A percentile compares a stretch with the other conserved stretches of the same genome.
These are phyloP conservation scores for Vireo altiloquus DNA, from an alignment of 2,113 vertebrate genomes.

Conservation along the genomic window DNA sequence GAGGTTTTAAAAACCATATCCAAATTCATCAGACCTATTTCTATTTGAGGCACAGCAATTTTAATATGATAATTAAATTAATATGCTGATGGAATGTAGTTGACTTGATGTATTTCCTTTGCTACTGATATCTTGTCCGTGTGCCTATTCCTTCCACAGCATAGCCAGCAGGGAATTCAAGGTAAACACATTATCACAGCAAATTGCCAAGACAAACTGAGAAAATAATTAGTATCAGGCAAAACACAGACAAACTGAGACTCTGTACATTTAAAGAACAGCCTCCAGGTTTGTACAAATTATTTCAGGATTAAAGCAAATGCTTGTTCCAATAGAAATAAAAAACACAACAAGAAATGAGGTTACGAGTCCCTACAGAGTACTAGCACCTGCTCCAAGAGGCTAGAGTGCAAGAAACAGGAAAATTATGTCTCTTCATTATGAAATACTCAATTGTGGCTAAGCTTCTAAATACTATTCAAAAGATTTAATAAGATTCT, in stretches of 20 bases:
- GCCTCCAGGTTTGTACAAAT: not conserved
- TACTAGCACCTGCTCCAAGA: slow-evolving; percentile 3
- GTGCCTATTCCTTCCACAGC: not conserved
- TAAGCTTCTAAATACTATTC: not conserved
- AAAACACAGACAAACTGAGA: not conserved
- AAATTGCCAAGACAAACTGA: slow-evolving; percentile 13
- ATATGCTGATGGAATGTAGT: not conserved
- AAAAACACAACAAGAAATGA: not conserved
- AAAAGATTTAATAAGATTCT: not conserved
- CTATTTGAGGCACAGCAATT: not conserved
- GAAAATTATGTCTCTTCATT: not conserved
- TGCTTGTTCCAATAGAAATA: slow-evolving; percentile 6
- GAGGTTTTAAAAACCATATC: not conserved
- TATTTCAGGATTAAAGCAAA: slow-evolving; percentile 22
- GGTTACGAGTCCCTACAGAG: not conserved
- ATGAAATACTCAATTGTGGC: not conserved
- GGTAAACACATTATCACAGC: not conserved
- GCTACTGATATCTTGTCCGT: not conserved
- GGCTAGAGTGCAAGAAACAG: not conserved
- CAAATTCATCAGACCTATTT: not conserved
- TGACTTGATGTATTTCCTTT: not conserved
- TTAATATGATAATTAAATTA: not conserved
- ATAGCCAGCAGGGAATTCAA: not conserved
- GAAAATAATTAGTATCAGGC: slow-evolving; percentile 21
- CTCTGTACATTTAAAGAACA: not conserved